A percentile compares a stretch with the other conserved stretches of the same genome.
Evolutionary conservation across 1,140 invertebrate species (phyloP).

Genomic region (Matsumurasca onukii): DNA sequence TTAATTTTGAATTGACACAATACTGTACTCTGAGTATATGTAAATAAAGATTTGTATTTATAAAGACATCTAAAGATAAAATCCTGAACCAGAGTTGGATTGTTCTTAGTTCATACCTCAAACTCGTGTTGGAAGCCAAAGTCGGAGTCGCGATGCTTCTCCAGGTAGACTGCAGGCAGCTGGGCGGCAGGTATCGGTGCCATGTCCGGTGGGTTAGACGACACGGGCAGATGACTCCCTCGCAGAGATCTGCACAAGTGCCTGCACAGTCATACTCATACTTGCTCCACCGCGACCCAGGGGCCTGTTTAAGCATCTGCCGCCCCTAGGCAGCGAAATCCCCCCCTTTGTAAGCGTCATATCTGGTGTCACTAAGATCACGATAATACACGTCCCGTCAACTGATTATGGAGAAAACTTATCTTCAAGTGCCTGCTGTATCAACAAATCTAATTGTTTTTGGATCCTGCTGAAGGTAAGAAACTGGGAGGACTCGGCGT

Average conservation of each 20-base stretch:
- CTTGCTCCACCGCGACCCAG: not conserved
- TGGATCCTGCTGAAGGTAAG: constrained; percentile 35
- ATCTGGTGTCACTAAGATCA: too few relatives aligned
- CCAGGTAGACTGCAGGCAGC: constrained; percentile 70
- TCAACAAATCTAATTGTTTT: too few relatives aligned
- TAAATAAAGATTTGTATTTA: too few relatives aligned
- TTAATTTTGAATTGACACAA: too few relatives aligned
- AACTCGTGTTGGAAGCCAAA: constrained; percentile 88
- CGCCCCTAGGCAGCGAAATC: too few relatives aligned
- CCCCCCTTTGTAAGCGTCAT: too few relatives aligned
- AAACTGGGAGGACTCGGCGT: constrained; percentile 40
- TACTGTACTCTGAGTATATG: too few relatives aligned
- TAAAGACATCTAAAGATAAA: too few relatives aligned
- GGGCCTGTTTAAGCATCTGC: too few relatives aligned
- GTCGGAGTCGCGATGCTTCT: constrained; percentile 81
- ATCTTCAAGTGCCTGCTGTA: too few relatives aligned
- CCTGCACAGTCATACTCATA: constrained; percentile 45
- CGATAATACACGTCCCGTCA: too few relatives aligned
- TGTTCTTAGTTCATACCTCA: constrained; percentile 47
- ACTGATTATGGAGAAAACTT: too few relatives aligned
- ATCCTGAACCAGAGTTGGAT: not conserved
- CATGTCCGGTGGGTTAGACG: constrained; percentile 72
- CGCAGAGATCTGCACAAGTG: constrained; percentile 61
- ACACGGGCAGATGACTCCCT: constrained; percentile 64
- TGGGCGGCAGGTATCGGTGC: constrained; percentile 73